Evolutionary conservation across 2,113 vertebrate species (phyloP).

Genomic region (Oncorhynchus gorbuscha): DNA sequence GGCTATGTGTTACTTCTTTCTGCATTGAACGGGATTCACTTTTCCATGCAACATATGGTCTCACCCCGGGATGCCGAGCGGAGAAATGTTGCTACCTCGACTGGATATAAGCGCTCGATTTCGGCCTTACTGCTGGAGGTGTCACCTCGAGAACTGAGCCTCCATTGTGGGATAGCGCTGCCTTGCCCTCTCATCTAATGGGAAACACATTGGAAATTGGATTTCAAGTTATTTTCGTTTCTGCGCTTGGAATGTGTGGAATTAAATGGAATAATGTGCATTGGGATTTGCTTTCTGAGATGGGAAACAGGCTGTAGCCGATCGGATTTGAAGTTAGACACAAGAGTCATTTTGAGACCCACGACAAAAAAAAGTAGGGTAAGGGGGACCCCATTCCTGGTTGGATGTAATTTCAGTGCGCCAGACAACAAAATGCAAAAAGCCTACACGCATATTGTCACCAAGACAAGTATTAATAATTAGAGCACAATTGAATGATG

Average conservation of each 20-base stretch:
- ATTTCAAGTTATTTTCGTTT: constrained; percentile 71
- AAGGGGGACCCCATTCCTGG: not conserved
- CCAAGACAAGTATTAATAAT: too few relatives aligned
- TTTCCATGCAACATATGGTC: constrained; percentile 55
- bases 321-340: constrained; percentile 8
- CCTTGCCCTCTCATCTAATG: constrained; percentile 70
- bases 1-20: not conserved
- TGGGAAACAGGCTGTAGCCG: constrained; percentile 8
- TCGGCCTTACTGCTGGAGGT: constrained; percentile 75
- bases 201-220: constrained; percentile 83
- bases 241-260: constrained; percentile 67
- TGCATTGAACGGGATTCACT: constrained; percentile 21
- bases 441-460: too few relatives aligned
- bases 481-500: too few relatives aligned
- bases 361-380: not conserved
- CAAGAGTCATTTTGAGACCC: not conserved
- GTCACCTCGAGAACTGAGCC: constrained; percentile 60
- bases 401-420: not conserved
- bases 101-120: constrained; percentile 58
- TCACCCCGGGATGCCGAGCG: constrained; percentile 44
- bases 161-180: constrained; percentile 46
- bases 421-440: not conserved
- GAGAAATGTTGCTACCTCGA: constrained; percentile 47
- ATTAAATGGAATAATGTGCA: constrained; percentile 53
- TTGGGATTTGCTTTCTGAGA: constrained; percentile 24